Conservation (phyloP, 2,797 vertebrate species). For the Peromyscus attwateri region DNA sequence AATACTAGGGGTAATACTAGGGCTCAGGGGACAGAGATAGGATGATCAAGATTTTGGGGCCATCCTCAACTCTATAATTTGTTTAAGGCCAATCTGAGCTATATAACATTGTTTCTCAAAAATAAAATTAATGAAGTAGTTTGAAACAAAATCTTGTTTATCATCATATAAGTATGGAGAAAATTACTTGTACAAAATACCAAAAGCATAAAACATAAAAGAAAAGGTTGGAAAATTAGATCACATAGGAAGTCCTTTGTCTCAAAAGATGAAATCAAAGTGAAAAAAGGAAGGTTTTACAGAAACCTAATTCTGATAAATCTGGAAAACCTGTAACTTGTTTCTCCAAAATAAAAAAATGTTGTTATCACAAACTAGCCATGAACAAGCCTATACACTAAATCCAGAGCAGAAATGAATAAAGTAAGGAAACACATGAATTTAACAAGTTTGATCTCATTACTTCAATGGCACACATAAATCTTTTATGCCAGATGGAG, state of each 20-base stretch:
- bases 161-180: constrained; percentile 39
- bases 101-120: not conserved
- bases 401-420: constrained; percentile 44
- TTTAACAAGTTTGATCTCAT: constrained; percentile 56
- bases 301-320: constrained; percentile 52
- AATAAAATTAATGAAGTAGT: constrained; percentile 14
- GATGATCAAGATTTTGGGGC: not conserved
- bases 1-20: not conserved
- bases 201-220: constrained; percentile 50
- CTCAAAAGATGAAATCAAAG: constrained; percentile 34
- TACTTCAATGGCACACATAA: constrained; percentile 56
- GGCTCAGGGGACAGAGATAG: not conserved
- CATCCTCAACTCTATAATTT: not conserved
- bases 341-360: constrained; percentile 33
- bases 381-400: constrained; percentile 33
- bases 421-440: constrained; percentile 60
- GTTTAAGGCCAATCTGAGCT: not conserved
- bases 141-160: constrained; percentile 29
- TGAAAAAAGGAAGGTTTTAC: constrained; percentile 42
- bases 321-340: constrained; percentile 34
- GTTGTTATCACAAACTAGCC: constrained; percentile 27
- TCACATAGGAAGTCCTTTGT: constrained; percentile 15
- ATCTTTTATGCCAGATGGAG: constrained; percentile 70
- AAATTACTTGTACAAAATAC: constrained; percentile 12
- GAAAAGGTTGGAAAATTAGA: constrained; percentile 53